Evolutionary conservation across 2,113 vertebrate genomes (phyloP).

Genomic region (Sylvietta virens): DNA sequence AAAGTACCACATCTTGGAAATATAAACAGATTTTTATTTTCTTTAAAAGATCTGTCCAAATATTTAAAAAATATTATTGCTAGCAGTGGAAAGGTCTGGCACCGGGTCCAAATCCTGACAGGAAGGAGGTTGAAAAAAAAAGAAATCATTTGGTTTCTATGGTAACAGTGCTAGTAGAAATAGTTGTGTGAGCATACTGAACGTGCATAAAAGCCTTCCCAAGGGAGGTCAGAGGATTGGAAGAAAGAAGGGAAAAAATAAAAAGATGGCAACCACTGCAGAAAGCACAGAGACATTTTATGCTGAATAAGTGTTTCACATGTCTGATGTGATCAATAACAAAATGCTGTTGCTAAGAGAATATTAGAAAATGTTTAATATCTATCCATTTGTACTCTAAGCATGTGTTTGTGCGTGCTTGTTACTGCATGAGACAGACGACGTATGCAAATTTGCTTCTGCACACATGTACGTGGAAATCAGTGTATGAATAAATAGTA

Average conservation of each 20-base stretch:
- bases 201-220: conserved; percentile 73
- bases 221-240: conserved; percentile 70
- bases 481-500: background rate
- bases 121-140: background rate
- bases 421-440: background rate
- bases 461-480: background rate
- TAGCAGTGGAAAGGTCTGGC: conserved; percentile 67
- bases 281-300: background rate
- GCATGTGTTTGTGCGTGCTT: background rate
- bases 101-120: conserved; percentile 54
- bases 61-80: conserved; percentile 65
- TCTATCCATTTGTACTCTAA: background rate
- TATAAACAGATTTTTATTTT: conserved; percentile 51
- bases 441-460: background rate
- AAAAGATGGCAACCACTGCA: conserved; percentile 20
- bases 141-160: conserved; percentile 61
- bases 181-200: conserved; percentile 74
- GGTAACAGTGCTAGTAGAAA: conserved; percentile 72
- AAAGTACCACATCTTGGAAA: conserved; percentile 31
- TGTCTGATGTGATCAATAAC: background rate
- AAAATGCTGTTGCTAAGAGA: background rate
- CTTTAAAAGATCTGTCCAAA: conserved; percentile 64
- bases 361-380: background rate
- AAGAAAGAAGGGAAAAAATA: background rate
- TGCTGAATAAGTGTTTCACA: conserved; percentile 67